phyloP scores from a whole-genome alignment of 2,888 invertebrate genomes.

The Halocaridina rubra region DNA sequence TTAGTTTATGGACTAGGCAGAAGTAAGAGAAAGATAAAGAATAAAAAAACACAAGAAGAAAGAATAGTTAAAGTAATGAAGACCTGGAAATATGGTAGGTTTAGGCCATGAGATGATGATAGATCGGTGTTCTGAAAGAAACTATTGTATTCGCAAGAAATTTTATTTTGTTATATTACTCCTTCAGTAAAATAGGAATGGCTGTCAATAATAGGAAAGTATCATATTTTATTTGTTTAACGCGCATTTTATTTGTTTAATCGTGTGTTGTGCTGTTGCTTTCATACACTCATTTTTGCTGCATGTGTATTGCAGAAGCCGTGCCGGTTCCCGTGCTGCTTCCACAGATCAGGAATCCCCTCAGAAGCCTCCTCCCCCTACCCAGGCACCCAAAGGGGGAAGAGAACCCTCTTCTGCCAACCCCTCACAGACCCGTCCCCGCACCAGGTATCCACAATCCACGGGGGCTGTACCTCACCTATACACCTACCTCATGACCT shows the following conservation, averaged over 20 bases:
- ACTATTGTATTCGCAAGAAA: neutral
- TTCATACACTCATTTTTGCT: neutral
- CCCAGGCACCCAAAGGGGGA: conserved; percentile 57
- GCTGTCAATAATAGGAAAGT: neutral
- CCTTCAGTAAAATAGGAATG: neutral
- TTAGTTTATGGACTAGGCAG: too few relatives aligned
- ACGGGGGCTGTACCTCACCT: conserved; percentile 44
- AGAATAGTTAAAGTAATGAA: too few relatives aligned
- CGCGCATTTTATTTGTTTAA: neutral
- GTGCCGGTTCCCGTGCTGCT: conserved; percentile 58
- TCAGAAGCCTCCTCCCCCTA: conserved; percentile 55
- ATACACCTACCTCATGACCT: conserved; percentile 26
- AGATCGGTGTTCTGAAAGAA: neutral
- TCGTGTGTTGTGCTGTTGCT: conserved; percentile 13
- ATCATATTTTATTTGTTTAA: neutral
- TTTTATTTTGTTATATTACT: neutral
- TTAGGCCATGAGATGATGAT: neutral
- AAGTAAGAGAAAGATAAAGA: too few relatives aligned
- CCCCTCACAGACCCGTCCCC: conserved; percentile 56
- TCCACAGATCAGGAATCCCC: conserved; percentile 62
- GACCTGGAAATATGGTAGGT: too few relatives aligned
- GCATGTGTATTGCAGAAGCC: conserved; percentile 56
- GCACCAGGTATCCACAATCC: conserved; percentile 53
- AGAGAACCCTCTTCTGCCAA: conserved; percentile 52
- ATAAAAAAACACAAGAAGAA: too few relatives aligned